phyloP scores from a whole-genome alignment of 2,113 vertebrate species.

The Carassius carassius region DNA sequence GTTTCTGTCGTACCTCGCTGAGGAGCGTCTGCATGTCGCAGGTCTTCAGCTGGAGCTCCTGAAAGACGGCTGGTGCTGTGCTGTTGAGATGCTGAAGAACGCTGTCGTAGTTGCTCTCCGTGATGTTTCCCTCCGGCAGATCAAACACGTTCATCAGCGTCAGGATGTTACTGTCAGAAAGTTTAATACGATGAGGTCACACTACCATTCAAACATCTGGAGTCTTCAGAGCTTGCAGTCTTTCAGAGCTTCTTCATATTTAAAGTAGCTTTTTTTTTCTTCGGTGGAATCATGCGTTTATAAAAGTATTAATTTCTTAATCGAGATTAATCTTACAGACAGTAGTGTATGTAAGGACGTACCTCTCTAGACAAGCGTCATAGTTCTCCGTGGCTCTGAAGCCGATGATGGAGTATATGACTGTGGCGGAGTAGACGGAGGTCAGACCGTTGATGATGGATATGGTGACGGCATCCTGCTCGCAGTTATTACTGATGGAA shows the following conservation, averaged over 20 bases:
- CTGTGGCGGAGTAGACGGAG: constrained; percentile 88
- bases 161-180: constrained; percentile 70
- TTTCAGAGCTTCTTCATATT: too few relatives aligned
- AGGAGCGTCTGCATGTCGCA: constrained; percentile 71
- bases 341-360: too few relatives aligned
- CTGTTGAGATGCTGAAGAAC: constrained; percentile 59
- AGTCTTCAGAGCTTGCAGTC: background rate
- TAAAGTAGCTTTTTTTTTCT: background rate
- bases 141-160: constrained; percentile 69
- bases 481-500: constrained; percentile 89
- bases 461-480: constrained; percentile 87
- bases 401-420: constrained; percentile 96
- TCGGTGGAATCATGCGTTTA: too few relatives aligned
- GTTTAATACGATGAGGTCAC: background rate
- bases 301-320: background rate
- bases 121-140: constrained; percentile 68
- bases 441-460: constrained; percentile 94
- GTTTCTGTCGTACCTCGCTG: constrained; percentile 65
- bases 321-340: background rate
- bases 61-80: constrained; percentile 63
- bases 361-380: constrained; percentile 82
- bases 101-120: constrained; percentile 63
- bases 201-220: background rate
- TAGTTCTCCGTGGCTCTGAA: constrained; percentile 89
- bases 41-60: constrained; percentile 56